phyloP scores from a whole-genome alignment of 1,140 invertebrate species.

The Brachionus sp. region DNA sequence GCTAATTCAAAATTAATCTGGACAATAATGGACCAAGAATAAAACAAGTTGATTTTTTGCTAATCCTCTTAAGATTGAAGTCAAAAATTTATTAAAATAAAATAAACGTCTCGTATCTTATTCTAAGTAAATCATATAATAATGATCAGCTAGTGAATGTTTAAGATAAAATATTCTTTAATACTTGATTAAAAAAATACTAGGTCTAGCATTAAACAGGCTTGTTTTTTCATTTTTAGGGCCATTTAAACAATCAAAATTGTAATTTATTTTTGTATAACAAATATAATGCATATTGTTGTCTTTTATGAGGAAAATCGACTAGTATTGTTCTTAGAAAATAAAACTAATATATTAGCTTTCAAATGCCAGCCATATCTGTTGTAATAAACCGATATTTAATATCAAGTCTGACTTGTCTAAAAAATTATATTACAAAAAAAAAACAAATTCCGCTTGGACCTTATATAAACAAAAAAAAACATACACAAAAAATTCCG shows the following conservation, averaged over 20 bases:
- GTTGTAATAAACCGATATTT: constrained; percentile 9
- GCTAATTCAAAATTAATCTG: neutral
- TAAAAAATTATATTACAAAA: neutral
- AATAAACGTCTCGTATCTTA: neutral
- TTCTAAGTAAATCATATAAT: neutral
- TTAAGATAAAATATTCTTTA: constrained; percentile 13
- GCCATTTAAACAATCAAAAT: neutral
- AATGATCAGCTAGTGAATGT: neutral
- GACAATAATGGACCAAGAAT: neutral
- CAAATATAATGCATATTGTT: neutral
- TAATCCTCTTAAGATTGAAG: neutral
- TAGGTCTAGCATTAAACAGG: neutral
- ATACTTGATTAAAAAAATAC: constrained; percentile 23
- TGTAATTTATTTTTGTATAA: neutral
- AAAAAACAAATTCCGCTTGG: neutral
- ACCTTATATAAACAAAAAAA: neutral
- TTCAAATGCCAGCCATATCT: neutral
- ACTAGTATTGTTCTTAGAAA: neutral
- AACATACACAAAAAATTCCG: neutral
- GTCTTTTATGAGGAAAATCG: constrained; percentile 3
- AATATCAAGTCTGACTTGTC: neutral
- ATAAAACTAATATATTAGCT: neutral
- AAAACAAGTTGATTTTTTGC: constrained; percentile 19
- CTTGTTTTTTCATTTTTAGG: neutral
- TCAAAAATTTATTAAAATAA: constrained; percentile 7